phyloP scores from a whole-genome alignment of 1,140 invertebrate species.

The Drosophila tani region DNA sequence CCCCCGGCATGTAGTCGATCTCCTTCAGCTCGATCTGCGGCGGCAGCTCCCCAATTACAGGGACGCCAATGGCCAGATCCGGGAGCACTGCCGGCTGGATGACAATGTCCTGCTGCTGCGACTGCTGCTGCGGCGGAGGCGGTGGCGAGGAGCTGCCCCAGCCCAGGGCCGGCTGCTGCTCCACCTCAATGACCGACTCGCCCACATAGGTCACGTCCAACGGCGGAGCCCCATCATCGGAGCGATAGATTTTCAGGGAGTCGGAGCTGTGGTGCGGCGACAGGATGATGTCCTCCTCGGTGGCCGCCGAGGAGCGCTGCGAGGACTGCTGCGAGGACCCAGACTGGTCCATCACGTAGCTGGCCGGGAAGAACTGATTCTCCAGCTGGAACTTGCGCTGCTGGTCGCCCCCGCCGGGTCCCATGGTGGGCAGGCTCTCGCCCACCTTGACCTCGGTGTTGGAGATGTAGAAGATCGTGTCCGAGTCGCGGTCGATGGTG shows the following conservation, averaged over 20 bases:
- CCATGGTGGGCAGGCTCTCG: slow-evolving; percentile 73
- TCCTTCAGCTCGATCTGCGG: slow-evolving; percentile 84
- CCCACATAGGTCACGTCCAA: slow-evolving; percentile 83
- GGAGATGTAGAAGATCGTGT: slow-evolving; percentile 85
- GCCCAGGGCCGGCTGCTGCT: slow-evolving; percentile 55
- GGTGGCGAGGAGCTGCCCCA: slow-evolving; percentile 16
- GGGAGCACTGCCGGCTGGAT: slow-evolving; percentile 82
- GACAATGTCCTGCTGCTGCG: slow-evolving; percentile 72
- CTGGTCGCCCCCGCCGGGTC: slow-evolving; percentile 32
- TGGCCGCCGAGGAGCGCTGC: slow-evolving; percentile 5
- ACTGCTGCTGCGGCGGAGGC: neutral
- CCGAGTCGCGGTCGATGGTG: slow-evolving; percentile 78
- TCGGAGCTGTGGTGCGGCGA: slow-evolving; percentile 74
- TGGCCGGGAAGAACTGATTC: slow-evolving; percentile 82
- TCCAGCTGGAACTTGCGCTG: slow-evolving; percentile 73
- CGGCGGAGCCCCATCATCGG: slow-evolving; percentile 65
- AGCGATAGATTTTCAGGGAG: slow-evolving; percentile 73
- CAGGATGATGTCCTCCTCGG: slow-evolving; percentile 79
- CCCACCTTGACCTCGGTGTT: slow-evolving; percentile 84
- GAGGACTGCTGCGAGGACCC: slow-evolving; percentile 5
- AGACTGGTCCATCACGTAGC: slow-evolving; percentile 59
- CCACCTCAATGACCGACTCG: slow-evolving; percentile 83
- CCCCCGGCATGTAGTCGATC: slow-evolving; percentile 84
- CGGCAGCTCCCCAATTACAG: slow-evolving; percentile 82
- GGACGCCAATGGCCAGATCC: slow-evolving; percentile 82